These are phyloP conservation scores for Ceuthmochares aereus DNA, from an alignment of 2,113 vertebrate species.

Conservation along the genomic window DNA sequence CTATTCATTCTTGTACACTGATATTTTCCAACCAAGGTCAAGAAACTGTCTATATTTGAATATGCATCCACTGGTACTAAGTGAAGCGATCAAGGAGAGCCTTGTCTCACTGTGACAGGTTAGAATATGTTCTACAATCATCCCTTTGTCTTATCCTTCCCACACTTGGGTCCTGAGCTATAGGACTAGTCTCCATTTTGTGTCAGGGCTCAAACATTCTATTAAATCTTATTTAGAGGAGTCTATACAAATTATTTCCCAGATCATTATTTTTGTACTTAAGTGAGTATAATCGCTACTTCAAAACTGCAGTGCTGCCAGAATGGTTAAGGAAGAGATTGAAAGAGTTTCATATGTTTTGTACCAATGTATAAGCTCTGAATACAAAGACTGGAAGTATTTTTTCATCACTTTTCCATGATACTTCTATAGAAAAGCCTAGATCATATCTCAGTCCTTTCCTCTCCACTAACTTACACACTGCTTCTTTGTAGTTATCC, in stretches of 20 bases:
- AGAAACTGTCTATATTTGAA: too few species aligned
- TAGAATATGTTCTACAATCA: too few species aligned
- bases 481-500: neutral
- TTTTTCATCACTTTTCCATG: neutral
- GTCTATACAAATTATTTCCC: neutral
- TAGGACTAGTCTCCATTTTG: too few species aligned
- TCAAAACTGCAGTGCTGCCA: neutral
- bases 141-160: too few species aligned
- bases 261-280: neutral
- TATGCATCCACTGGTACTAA: too few species aligned
- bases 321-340: neutral
- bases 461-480: neutral
- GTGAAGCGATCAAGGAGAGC: too few species aligned
- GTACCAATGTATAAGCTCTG: neutral
- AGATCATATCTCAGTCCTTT: neutral
- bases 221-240: neutral
- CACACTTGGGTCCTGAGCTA: too few species aligned
- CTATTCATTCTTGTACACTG: too few species aligned
- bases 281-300: neutral
- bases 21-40: too few species aligned
- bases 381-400: neutral
- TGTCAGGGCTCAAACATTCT: neutral
- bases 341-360: neutral
- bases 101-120: too few species aligned
- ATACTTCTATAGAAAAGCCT: neutral